Conservation (phyloP, 2,888 invertebrate species). For the Philereme vetulata region DNA sequence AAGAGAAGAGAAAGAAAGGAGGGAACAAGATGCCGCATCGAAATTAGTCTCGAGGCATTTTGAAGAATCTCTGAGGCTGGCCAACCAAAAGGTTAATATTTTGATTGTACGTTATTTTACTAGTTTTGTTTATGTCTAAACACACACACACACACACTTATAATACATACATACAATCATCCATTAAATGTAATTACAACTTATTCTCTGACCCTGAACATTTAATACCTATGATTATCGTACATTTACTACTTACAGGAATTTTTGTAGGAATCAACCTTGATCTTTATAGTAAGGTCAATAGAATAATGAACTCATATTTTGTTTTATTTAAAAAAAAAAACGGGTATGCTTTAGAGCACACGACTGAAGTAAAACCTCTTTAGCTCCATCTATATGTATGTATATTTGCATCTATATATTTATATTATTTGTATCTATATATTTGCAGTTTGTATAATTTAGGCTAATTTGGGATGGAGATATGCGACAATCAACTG, state of each 20-base stretch:
- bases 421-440: no score
- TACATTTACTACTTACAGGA: background rate
- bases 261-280: background rate
- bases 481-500: no score
- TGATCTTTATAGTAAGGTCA: constrained; percentile 8
- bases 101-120: constrained; percentile 51
- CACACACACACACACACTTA: background rate
- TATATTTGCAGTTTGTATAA: no score
- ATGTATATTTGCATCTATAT: no score
- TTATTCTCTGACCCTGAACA: background rate
- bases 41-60: constrained; percentile 94
- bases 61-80: constrained; percentile 92
- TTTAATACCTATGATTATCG: background rate
- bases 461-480: no score
- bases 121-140: constrained; percentile 2
- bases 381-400: no score
- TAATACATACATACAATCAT: background rate
- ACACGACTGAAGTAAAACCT: no score
- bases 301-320: background rate
- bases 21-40: constrained; percentile 89
- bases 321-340: no score
- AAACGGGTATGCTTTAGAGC: no score
- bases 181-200: no score
- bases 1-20: constrained; percentile 82
- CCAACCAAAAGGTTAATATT: constrained; percentile 86